A percentile compares a stretch with the other conserved stretches of the same genome.
Conservation (phyloP, 2,113 vertebrate genomes). For the Nannospalax galili region DNA sequence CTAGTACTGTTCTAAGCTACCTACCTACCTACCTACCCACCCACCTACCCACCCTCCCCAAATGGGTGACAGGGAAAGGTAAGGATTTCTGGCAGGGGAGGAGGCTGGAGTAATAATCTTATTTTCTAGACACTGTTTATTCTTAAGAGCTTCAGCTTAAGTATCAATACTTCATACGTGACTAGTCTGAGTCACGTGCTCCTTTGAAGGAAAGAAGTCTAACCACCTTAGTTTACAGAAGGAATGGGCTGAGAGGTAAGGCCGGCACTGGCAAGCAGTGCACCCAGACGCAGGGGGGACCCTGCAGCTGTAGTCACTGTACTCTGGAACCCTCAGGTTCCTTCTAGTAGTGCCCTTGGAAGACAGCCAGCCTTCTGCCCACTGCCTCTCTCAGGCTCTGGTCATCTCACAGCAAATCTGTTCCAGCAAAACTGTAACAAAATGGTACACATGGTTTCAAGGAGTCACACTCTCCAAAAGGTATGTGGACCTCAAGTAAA, state of each 20-base stretch:
- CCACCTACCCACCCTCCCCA: background rate
- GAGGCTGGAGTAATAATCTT: background rate
- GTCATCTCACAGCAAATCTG: background rate
- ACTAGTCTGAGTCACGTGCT: background rate
- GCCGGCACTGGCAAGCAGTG: too few species aligned
- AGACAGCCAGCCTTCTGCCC: background rate
- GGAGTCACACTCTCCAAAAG: background rate
- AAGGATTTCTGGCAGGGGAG: background rate
- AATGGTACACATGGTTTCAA: background rate
- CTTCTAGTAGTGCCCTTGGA: background rate
- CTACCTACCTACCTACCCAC: background rate
- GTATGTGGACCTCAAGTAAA: background rate
- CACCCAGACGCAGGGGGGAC: background rate
- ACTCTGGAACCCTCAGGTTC: background rate
- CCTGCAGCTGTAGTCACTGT: too few species aligned
- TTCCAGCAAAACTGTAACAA: background rate
- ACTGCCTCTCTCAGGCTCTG: background rate
- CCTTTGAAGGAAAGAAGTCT: background rate
- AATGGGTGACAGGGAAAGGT: background rate
- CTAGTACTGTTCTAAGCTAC: background rate
- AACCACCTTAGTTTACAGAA: background rate
- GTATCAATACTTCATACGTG: background rate
- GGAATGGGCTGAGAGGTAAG: background rate
- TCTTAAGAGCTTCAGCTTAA: conserved; percentile 27
- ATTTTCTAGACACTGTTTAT: background rate